Conservation (phyloP, 2,888 invertebrate species). For the Magallana nippona region DNA sequence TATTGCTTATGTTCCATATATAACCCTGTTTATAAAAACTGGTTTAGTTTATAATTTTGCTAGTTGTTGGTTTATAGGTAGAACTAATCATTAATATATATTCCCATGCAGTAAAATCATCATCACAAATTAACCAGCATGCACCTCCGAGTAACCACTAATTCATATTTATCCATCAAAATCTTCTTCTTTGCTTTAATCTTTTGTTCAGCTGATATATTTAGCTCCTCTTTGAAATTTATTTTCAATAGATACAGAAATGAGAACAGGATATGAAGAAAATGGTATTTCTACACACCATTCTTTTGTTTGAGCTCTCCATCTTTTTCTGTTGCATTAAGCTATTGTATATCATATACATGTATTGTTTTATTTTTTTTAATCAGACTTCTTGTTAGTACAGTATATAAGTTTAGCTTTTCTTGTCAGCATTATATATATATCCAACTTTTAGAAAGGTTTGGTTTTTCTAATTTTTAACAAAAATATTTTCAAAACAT, state of each 20-base stretch:
- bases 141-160: too few relatives aligned
- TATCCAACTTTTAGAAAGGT: too few relatives aligned
- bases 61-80: background rate
- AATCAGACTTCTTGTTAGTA: too few relatives aligned
- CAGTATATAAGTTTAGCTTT: too few relatives aligned
- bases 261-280: slow-evolving; percentile 36
- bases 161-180: background rate
- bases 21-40: background rate
- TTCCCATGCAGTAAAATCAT: background rate
- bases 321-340: slow-evolving; percentile 36
- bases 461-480: too few relatives aligned
- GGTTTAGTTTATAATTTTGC: background rate
- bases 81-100: background rate
- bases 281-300: slow-evolving; percentile 41
- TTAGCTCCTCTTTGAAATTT: background rate
- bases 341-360: slow-evolving; percentile 22
- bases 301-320: slow-evolving; percentile 15
- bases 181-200: background rate
- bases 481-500: too few relatives aligned
- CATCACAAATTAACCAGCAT: too few relatives aligned
- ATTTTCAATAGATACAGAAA: slow-evolving; percentile 41
- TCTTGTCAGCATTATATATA: too few relatives aligned
- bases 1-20: background rate
- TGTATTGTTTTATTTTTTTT: background rate
- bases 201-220: background rate